Base-by-base conservation (phyloP, 2,797 vertebrate genomes). In the Salmo trutta region DNA sequence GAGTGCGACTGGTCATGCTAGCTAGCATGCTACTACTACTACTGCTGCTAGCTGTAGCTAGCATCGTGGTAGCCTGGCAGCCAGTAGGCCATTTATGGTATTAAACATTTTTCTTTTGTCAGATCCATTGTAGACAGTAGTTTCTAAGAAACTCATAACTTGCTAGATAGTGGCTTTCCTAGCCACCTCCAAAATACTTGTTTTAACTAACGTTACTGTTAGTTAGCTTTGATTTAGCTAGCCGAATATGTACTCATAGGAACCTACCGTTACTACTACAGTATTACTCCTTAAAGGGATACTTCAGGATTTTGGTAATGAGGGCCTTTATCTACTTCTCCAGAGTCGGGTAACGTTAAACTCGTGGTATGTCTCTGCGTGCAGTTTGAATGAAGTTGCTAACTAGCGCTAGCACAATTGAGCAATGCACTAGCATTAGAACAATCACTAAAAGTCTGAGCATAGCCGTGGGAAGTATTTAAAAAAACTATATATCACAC, bases 1-100 rank as follows among this genome's bases (percentile, higher is more conserved):
- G 91, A 97, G 98, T 83, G 69, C 59, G 10, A 65, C 31, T 59
- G 21, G 59, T 24, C n/a, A 24, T 62, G 59, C 21, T 62, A 24
- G 59, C 59, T 21, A 62, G 59, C 59, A n/a, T 33, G 33, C 33
- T 33, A 33, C 33, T 33, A 33, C 69, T 59, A 12, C 69, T 59
- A 12, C 41, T 29, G 15, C 16, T 47, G 65, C 16, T 27, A 24
- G 52, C 52, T 71, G 31, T 15, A 41, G 15, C 5, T 67, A 17
- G 2, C 4, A 62, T 62, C 7, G 59, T 62, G 8, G 5, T 59
- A 59, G 19, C 41, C 41, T 47, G 41, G 10, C 10, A 59, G 54
- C 19, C 5, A 7, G 54, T 56, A 17, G n/a, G 4, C 12, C 59
- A 24, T 21, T 21, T 12, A 62, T 62, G 21, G n/a, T 24, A 62